A percentile compares a stretch with the other conserved stretches of the same genome.
phyloP scores from a whole-genome alignment of 2,113 vertebrate genomes.

The Zosterops borbonicus region DNA sequence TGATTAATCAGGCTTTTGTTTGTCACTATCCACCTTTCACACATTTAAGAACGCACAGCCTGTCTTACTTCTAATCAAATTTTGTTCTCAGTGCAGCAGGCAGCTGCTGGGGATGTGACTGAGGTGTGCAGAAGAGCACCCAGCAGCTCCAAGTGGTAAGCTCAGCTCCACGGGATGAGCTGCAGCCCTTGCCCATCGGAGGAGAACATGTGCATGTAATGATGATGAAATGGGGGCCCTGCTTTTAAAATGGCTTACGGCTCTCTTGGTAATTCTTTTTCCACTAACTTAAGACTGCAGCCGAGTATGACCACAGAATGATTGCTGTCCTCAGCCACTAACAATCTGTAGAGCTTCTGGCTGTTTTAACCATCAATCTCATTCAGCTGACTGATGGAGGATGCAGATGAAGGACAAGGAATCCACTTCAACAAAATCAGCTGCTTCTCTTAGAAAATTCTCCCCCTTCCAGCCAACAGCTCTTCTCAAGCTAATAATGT shows the following conservation, averaged over 20 bases:
- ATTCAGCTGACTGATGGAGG: background rate
- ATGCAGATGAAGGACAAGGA: conserved; percentile 18
- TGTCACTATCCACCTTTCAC: background rate
- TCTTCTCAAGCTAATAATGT: background rate
- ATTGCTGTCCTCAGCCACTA: background rate
- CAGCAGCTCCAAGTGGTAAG: background rate
- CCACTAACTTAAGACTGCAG: background rate
- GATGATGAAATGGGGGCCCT: background rate
- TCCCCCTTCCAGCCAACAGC: background rate
- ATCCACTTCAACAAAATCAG: background rate
- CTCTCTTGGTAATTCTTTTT: background rate
- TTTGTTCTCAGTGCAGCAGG: background rate
- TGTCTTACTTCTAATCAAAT: background rate
- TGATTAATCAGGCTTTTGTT: background rate
- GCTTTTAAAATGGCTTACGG: background rate
- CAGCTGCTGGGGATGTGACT: background rate
- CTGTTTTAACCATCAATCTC: background rate
- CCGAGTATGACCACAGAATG: background rate
- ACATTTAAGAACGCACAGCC: background rate
- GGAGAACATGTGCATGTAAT: background rate
- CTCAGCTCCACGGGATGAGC: background rate
- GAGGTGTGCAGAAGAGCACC: background rate
- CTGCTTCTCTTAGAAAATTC: background rate
- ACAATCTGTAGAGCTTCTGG: background rate
- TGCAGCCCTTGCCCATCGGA: background rate